Evolutionary conservation across 2,113 vertebrate species (phyloP), one percentile per base, ranked within the genome.

Genomic region (Protobothrops flavoviridis): DNA sequence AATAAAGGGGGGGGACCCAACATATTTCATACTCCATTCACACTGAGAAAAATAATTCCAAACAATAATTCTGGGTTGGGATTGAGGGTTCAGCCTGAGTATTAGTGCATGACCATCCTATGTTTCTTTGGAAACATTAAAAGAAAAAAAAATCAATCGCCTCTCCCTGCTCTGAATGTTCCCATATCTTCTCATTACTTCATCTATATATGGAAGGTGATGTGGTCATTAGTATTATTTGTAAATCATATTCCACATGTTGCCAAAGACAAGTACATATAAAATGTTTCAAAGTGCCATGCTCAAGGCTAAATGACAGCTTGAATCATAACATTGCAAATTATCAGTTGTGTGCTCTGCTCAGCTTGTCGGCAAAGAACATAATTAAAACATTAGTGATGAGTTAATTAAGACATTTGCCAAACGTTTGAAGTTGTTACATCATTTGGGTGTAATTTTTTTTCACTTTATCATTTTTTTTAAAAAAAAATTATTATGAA

Each of bases 321-420:
- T 55, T 48, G 87, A 85, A 81, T 85, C 87, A 50, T 93, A 85
- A 89, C 88, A 89, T 48, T 53, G 39, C 17, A 89, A 85, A 85
- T 85, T 89, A 85, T 93, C 64, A 89, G 74, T 55, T 89, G 91
- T n/a, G 89, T 92, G 15, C 81, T 56, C 20, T 55, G 33, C 64
- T 53, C 26, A 43, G 9, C 29, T 87, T 64, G 56, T 45, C 87
- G 17, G 91, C 91, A 88, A 88, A 69, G 59, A 50, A 74, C 48
- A 61, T 88, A 92, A 69, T 88, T 92, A 88, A 69, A 64, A 53
- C 33, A 61, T 21, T 87, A 11, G 56, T 59, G 48, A 50, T 39
- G 29, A 52, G 85, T 61, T 64, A 87, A 87, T 92, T 92, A 92
- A 92, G 85, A 61, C 91, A 88, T 92, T 88, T 88, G 59, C 86